A percentile compares a stretch with the other conserved stretches of the same genome.
These are phyloP conservation scores for Dorcus hopei DNA, from an alignment of 2,888 invertebrate genomes.

Conservation along the genomic window DNA sequence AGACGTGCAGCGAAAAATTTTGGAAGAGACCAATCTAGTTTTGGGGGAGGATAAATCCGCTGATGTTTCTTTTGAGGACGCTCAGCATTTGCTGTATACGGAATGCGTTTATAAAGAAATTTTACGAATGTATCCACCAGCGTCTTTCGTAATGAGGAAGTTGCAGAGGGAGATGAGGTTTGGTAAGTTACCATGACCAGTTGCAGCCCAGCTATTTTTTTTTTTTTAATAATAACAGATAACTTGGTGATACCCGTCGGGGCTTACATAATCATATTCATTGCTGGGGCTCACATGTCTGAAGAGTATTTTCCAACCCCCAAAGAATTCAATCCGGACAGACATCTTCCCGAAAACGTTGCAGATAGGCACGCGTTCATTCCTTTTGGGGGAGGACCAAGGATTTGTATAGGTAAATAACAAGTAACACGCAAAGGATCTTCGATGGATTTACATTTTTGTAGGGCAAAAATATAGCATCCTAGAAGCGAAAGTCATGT, in stretches of 20 bases:
- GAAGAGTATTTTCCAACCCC: constrained; percentile 17
- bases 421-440: too few relatives aligned
- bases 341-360: constrained; percentile 16
- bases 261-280: neutral
- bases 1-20: constrained; percentile 25
- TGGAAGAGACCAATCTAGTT: constrained; percentile 19
- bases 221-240: too few relatives aligned
- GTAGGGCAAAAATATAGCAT: too few relatives aligned
- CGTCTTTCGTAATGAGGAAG: too few relatives aligned
- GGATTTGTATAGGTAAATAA: constrained; percentile 3
- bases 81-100: constrained; percentile 20
- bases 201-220: too few relatives aligned
- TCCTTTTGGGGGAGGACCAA: neutral
- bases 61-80: constrained; percentile 2
- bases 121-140: constrained; percentile 19
- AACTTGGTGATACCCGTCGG: too few relatives aligned
- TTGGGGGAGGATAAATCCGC: constrained; percentile 1
- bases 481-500: too few relatives aligned
- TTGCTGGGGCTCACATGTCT: constrained; percentile 12
- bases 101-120: constrained; percentile 23
- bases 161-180: too few relatives aligned
- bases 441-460: too few relatives aligned
- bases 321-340: constrained; percentile 20
- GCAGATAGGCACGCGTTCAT: neutral
- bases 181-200: too few relatives aligned